phyloP scores from a whole-genome alignment of 1,140 invertebrate species.

The Lucilia sericata region DNA sequence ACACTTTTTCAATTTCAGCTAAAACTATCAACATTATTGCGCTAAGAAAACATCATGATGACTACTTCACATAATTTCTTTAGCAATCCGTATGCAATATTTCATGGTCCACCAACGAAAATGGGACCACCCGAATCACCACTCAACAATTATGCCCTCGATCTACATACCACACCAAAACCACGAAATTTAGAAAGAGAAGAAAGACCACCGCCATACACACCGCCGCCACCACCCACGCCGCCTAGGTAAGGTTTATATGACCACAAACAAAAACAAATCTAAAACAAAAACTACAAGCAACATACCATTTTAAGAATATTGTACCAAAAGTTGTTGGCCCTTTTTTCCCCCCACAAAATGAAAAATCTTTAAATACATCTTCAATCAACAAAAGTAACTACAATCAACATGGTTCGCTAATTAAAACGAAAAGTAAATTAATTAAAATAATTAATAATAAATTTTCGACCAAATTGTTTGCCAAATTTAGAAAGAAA shows the following conservation, averaged over 20 bases:
- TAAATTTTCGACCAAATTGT: background rate
- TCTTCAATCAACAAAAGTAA: slow-evolving; percentile 47
- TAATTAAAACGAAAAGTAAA: background rate
- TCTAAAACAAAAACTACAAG: slow-evolving; percentile 45
- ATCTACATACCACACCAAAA: slow-evolving; percentile 64
- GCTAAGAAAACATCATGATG: slow-evolving; percentile 54
- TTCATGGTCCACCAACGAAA: slow-evolving; percentile 62
- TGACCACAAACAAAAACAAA: slow-evolving; percentile 48
- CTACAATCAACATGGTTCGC: slow-evolving; percentile 41
- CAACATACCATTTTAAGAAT: background rate
- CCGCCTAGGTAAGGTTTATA: slow-evolving; percentile 63
- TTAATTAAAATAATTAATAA: no score
- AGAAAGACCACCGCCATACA: slow-evolving; percentile 60
- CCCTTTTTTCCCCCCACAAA: background rate
- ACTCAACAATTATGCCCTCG: slow-evolving; percentile 57
- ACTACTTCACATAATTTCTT: slow-evolving; percentile 65
- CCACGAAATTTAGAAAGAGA: slow-evolving; percentile 54
- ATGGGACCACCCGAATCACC: slow-evolving; percentile 62
- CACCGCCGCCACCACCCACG: slow-evolving; percentile 59
- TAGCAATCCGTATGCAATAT: slow-evolving; percentile 64
- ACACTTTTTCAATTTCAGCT: background rate
- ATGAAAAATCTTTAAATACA: background rate
- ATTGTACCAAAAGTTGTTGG: background rate
- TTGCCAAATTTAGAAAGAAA: background rate
- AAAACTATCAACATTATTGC: background rate